Conservation (phyloP, 53 echinoderm and acorn worm species). For the Stichopus horrens region DNA sequence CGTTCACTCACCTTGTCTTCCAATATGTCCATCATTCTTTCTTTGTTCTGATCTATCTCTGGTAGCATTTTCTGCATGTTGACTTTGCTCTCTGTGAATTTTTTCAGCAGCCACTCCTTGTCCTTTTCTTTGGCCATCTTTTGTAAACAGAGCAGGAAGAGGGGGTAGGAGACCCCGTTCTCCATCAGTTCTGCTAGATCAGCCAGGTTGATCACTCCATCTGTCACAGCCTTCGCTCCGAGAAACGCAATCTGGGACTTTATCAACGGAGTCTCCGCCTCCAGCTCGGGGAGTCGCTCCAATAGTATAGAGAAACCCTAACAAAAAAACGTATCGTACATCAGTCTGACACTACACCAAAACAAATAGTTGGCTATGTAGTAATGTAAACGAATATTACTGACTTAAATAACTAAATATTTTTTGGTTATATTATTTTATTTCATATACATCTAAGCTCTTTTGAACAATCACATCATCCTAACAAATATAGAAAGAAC, state of each 20-base stretch:
- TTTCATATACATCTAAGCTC: too few relatives aligned
- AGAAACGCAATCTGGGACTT: constrained; percentile 86
- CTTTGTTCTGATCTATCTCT: constrained; percentile 94
- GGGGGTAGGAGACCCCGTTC: constrained; percentile 87
- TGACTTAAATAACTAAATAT: too few relatives aligned
- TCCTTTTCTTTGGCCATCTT: constrained; percentile 78
- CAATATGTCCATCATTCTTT: constrained; percentile 98
- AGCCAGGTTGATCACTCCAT: constrained; percentile 68
- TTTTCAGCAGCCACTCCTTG: constrained; percentile 72
- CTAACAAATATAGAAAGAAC: too few relatives aligned
- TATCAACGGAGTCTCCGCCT: constrained; percentile 79
- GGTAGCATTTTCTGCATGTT: constrained; percentile 93
- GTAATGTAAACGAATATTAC: too few relatives aligned
- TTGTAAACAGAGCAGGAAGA: constrained; percentile 89
- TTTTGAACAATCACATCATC: too few relatives aligned
- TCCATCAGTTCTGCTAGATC: constrained; percentile 79
- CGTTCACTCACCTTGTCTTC: constrained; percentile 77
- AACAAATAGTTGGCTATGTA: too few relatives aligned
- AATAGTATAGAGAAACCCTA: constrained; percentile 84
- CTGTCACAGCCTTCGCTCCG: constrained; percentile 78
- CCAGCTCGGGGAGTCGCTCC: constrained; percentile 70
- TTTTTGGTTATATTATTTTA: too few relatives aligned
- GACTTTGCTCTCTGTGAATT: constrained; percentile 80
- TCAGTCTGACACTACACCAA: background rate
- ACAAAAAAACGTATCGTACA: background rate